Conservation (phyloP, 2,888 invertebrate species). For the Phrixothrix hirtus region DNA sequence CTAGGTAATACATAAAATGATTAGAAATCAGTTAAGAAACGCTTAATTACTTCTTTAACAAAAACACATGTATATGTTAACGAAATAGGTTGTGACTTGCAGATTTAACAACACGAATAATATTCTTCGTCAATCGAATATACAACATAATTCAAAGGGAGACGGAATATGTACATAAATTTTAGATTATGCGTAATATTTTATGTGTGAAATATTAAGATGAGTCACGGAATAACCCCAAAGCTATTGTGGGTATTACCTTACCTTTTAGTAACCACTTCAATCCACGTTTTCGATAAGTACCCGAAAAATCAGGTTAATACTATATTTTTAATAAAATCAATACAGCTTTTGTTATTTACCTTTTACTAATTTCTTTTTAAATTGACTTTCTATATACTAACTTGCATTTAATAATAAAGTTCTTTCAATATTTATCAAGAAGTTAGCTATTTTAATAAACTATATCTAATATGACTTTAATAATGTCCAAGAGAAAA, state of each 20-base stretch:
- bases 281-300: too few species aligned
- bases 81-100: background rate
- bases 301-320: too few species aligned
- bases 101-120: background rate
- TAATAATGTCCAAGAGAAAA: too few species aligned
- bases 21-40: background rate
- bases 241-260: background rate
- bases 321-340: too few species aligned
- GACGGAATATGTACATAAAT: background rate
- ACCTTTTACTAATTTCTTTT: too few species aligned
- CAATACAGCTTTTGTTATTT: too few species aligned
- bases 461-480: too few species aligned
- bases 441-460: too few species aligned
- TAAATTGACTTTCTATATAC: too few species aligned
- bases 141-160: background rate
- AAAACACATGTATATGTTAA: background rate
- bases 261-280: background rate
- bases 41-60: background rate
- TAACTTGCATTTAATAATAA: too few species aligned
- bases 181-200: background rate
- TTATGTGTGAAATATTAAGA: background rate
- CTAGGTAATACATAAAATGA: constrained; percentile 2
- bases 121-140: background rate
- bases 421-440: too few species aligned
- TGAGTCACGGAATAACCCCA: background rate